phyloP scores from a whole-genome alignment of 2,113 vertebrate species.

The Xiphophorus maculatus region DNA sequence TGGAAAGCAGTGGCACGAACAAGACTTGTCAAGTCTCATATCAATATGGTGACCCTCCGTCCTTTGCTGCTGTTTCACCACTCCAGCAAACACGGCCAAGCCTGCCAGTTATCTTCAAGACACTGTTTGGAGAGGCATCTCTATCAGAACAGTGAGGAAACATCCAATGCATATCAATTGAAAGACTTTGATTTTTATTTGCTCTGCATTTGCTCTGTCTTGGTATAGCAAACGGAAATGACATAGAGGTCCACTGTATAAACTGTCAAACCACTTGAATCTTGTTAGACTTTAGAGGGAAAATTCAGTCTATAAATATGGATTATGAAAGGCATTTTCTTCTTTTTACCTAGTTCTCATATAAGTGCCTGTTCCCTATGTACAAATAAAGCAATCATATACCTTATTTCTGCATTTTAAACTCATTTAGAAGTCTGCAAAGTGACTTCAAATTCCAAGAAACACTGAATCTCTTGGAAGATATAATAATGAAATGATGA shows the following conservation, averaged over 20 bases:
- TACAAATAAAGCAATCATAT: background rate
- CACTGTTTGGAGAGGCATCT: constrained; percentile 75
- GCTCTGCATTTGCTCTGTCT: constrained; percentile 66
- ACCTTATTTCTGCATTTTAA: background rate
- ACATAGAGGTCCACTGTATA: constrained; percentile 64
- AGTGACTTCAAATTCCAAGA: background rate
- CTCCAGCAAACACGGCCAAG: constrained; percentile 57
- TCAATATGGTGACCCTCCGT: constrained; percentile 61
- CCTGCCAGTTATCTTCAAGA: constrained; percentile 65
- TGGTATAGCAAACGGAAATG: constrained; percentile 68
- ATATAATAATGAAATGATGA: background rate
- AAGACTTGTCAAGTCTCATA: constrained; percentile 67
- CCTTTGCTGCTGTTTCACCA: constrained; percentile 47
- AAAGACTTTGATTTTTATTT: constrained; percentile 71
- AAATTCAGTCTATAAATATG: constrained; percentile 53
- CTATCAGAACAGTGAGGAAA: constrained; percentile 67
- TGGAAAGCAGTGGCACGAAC: constrained; percentile 44
- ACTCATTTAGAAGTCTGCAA: background rate
- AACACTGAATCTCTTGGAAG: background rate
- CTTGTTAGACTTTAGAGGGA: constrained; percentile 43
- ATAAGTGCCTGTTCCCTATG: background rate
- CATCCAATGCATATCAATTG: constrained; percentile 76
- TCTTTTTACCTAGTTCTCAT: background rate
- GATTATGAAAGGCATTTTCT: constrained; percentile 9
- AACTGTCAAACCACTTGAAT: constrained; percentile 61